Evolutionary conservation across 2,888 invertebrate genomes (phyloP), one percentile per base, ranked within the genome.

Genomic region (Dasypolia templi): DNA sequence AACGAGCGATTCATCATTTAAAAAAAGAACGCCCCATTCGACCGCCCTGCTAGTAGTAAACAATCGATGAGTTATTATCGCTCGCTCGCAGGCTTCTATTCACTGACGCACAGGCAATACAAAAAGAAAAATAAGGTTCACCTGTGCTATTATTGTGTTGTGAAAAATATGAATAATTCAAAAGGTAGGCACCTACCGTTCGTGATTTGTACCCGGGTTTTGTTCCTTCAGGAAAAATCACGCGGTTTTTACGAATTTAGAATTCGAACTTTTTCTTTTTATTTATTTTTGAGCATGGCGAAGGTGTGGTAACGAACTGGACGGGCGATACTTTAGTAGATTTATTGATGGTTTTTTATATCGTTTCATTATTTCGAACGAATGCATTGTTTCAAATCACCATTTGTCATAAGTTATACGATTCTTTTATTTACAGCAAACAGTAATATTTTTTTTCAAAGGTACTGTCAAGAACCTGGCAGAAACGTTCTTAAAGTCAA

Each of bases 61-160:
- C 95, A 95, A 95, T 95, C 92, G 93, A 92, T 95, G 95, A 95
- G 90, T 95, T 95, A 95, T 95, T 95, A 95, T 95, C 95, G 91
- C 86, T 95, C 95, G 89, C 79, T 88, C 82, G 90, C 95, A 95
- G 94, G 89, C 91, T 73, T 81, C 86, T 87, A 91, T 92, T 92
- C 92, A 93, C 81, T 88, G 86, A 89, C 89, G 88, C 87, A 88
- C 72, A 22, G 76, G 77, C 81, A 83, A 78, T 73, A 85, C 85
- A 91, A 92, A 94, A 93, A 87, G 91, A 91, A 93, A 94, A 93
- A 94, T 91, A 91, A 93, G 93, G 90, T 92, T 93, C 93, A 93
- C 94, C 93, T 93, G 92, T 86, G 87, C 92, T 91, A 93, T 94
- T 94, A 94, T 93, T 93, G 92, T 89, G 88, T 89, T 86, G 86